Conservation (phyloP, 2,888 invertebrate genomes). For the Lasioglossum oenotherae region DNA sequence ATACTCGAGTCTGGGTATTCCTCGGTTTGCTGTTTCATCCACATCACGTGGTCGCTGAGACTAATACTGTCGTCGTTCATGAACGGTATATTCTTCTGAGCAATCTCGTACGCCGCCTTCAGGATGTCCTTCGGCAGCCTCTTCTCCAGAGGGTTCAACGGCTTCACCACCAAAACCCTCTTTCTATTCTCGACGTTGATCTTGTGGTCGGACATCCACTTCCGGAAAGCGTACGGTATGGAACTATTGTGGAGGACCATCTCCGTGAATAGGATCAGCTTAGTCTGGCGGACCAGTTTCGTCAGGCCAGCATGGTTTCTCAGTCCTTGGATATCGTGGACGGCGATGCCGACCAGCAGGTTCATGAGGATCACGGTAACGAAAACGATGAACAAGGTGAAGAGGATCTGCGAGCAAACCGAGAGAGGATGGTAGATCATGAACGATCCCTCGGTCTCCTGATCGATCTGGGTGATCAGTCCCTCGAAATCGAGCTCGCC, state of each 20-base stretch:
- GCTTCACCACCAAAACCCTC: conserved; percentile 84
- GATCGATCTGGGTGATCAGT: conserved; percentile 78
- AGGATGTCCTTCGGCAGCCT: conserved; percentile 84
- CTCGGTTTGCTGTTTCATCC: conserved; percentile 73
- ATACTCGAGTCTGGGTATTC: conserved; percentile 67
- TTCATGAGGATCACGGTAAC: conserved; percentile 84
- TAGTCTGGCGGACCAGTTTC: conserved; percentile 85
- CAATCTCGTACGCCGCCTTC: conserved; percentile 84
- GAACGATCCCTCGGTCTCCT: conserved; percentile 74
- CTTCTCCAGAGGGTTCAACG: conserved; percentile 84
- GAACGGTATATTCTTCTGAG: conserved; percentile 79
- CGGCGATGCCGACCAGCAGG: conserved; percentile 83
- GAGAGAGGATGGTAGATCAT: conserved; percentile 81
- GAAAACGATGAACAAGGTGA: conserved; percentile 82
- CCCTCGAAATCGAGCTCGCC: conserved; percentile 83
- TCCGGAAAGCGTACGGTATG: conserved; percentile 82
- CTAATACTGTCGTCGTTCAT: conserved; percentile 71
- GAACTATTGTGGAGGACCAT: conserved; percentile 83
- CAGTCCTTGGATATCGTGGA: conserved; percentile 84
- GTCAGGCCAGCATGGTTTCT: conserved; percentile 85
- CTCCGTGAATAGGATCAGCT: conserved; percentile 85
- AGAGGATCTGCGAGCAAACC: conserved; percentile 81
- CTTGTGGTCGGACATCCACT: conserved; percentile 83
- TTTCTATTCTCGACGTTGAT: conserved; percentile 83
- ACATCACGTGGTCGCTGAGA: conserved; percentile 69